A percentile compares a stretch with the other conserved stretches of the same genome.
phyloP scores from a whole-genome alignment of 2,113 vertebrate genomes.

The Saccopteryx leptura region DNA sequence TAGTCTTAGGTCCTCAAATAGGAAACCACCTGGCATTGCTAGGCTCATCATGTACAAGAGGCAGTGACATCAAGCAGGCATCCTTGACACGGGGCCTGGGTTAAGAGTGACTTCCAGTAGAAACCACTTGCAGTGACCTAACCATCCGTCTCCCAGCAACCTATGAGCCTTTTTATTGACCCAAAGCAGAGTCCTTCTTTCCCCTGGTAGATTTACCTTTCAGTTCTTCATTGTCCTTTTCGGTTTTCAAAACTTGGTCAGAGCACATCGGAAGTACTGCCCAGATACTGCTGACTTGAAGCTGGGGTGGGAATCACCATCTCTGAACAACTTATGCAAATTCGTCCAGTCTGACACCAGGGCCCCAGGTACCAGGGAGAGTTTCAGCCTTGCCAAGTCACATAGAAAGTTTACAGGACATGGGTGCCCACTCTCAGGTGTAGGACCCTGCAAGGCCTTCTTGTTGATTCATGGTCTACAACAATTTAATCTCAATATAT shows the following conservation, averaged over 20 bases:
- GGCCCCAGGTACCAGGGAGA: not conserved
- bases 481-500: constrained; percentile 35
- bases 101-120: not conserved
- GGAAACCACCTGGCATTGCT: not conserved
- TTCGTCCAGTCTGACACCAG: not conserved
- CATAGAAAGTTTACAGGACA: not conserved
- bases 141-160: not conserved
- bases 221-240: not conserved
- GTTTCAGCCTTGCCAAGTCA: not conserved
- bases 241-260: not conserved
- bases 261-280: not conserved
- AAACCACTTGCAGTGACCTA: not conserved
- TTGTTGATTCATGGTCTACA: not conserved
- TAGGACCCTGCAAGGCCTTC: not conserved
- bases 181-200: not conserved
- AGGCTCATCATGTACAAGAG: not conserved
- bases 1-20: not conserved
- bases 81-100: not conserved
- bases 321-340: not conserved
- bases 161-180: not conserved
- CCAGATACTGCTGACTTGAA: not conserved
- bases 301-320: not conserved
- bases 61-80: not conserved
- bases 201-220: not conserved
- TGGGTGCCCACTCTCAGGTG: no score